Evolutionary conservation across 2,797 vertebrate genomes (phyloP), one percentile per base, ranked within the genome.

Genomic region (Chloroceryle amazona): DNA sequence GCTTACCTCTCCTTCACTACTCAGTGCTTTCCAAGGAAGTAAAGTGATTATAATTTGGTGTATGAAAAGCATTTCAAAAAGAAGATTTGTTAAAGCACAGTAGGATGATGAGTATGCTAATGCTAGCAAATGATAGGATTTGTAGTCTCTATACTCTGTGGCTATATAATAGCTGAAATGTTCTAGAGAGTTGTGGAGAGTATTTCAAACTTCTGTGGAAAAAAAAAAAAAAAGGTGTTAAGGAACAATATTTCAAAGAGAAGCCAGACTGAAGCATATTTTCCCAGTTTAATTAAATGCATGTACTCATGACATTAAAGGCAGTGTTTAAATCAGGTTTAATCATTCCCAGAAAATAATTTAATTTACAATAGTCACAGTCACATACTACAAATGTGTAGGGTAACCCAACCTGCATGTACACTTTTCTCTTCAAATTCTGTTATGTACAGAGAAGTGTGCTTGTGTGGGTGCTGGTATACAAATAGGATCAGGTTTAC

Each of bases 71-170:
- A 67, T 83, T 95, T 80, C n/a, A 58, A 68, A 72, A 74, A 46
- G 31, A 78, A 78, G 25, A 76, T 29, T 28, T 7, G 28, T 83
- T 21, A 72, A 81, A 81, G 20, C 25, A 86, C 33, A 71, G 6
- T 11, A 58, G 37, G 16, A 33, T 63, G 35, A 23, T 54, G 75
- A 26, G 9, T 74, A 17, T 17, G 12, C 23, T 41, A 80, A 58
- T 19, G 23, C 6, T 14, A 57, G 31, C 15, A 21, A 81, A 55
- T 46, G 18, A 31, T 14, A 29, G 12, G 22, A 46, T 44, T 61
- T 1, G 0, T 87, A 58, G 6, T 35, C 26, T 58, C 25, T 52
- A 5, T n/a, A 23, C 4, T 58, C 21, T n/a, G 1, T 16, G 23
- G 72, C 31, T 33, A 7, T 33, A 25, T 47, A 58, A 74, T 13